Conservation (phyloP, 2,888 invertebrate species). For the Chalcosyrphus nemorum region DNA sequence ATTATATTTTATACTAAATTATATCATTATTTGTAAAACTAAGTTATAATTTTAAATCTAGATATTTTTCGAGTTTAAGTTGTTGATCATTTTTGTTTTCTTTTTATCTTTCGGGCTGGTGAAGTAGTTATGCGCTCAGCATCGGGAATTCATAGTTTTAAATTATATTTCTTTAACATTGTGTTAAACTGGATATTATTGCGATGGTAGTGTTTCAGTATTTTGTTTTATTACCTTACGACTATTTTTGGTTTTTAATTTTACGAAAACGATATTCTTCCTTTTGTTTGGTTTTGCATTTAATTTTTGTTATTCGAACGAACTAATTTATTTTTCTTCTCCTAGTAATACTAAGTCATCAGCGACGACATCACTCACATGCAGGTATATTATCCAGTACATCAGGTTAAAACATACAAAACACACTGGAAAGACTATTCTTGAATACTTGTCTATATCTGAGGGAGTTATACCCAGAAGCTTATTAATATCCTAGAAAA, state of each 20-base stretch:
- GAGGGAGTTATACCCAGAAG: constrained; percentile 96
- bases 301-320: constrained; percentile 17
- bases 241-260: constrained; percentile 33
- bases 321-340: constrained; percentile 84
- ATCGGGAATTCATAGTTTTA: constrained; percentile 51
- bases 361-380: constrained; percentile 97
- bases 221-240: constrained; percentile 36
- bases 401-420: constrained; percentile 99
- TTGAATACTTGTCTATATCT: constrained; percentile 99
- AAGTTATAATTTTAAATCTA: constrained; percentile 58
- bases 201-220: constrained; percentile 64
- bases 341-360: constrained; percentile 94
- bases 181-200: constrained; percentile 62
- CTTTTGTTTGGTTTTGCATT: constrained; percentile 3
- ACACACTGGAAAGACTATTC: constrained; percentile 98
- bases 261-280: constrained; percentile 54
- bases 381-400: constrained; percentile 98
- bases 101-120: constrained; percentile 37
- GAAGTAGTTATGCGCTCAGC: constrained; percentile 52
- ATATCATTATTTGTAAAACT: constrained; percentile 64
- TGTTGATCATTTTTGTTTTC: constrained; percentile 53
- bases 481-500: constrained; percentile 91
- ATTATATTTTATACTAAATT: constrained; percentile 66
- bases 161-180: constrained; percentile 43
- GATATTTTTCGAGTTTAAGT: constrained; percentile 41